Evolutionary conservation across 2,113 vertebrate species (phyloP), one percentile per base, ranked within the genome.

Genomic region (Empidonax alnorum): DNA sequence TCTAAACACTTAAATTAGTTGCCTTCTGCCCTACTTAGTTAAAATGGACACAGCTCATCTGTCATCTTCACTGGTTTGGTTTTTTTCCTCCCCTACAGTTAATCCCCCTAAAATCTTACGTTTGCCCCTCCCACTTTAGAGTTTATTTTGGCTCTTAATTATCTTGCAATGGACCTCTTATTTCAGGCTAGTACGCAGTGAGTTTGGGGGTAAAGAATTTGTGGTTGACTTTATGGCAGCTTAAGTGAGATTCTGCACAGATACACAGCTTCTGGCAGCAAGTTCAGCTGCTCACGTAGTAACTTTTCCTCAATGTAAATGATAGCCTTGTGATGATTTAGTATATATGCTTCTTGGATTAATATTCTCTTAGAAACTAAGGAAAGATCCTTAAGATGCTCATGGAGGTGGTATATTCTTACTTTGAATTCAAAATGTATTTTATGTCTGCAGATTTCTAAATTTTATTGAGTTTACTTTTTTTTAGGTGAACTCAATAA

Each of bases 11-110:
- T 42, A 33, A 71, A 75, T 86, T 30, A 37, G 37, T 79, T 72
- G n/a, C 37, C 42, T 67, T 49, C 39, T 80, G 67, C 84, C 80
- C 75, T 82, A 20, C 84, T 62, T 91, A 25, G 21, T 77, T 88
- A n/a, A 12, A 47, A 35, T 67, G 52, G 31, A 14, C 69, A 21
- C 37, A 83, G 56, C 81, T 91, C 77, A 84, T 80, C 68, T 76
- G 47, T 59, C 3, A 2, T 23, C 65, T 37, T 74, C 14, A 7
- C 25, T 21, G 1, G 16, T 27, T 68, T 55, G 74, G 47, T 72
- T 21, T 1, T 78, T 59, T 71, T 21, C 0, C 6, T 46, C 61
- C 25, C 31, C 21, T 53, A 1, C 3, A 8, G 5, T 77, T 44
- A 71, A 50, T 73, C 58, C 14, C 39, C 39, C 31, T 35, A 4